Conservation (phyloP, 2,797 vertebrate genomes). For the Pipistrellus pipistrellus region DNA sequence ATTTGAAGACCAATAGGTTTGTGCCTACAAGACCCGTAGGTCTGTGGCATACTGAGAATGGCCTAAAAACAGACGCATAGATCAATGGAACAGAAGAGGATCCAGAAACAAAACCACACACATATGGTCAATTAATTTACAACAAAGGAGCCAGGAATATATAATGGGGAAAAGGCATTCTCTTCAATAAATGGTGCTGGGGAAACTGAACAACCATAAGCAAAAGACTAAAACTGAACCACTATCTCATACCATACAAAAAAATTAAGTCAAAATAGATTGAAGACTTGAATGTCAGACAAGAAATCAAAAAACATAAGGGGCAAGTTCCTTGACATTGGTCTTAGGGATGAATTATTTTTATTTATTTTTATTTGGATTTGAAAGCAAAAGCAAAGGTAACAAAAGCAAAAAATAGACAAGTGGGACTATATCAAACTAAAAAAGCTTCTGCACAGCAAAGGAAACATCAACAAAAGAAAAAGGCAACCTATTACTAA, state of each 20-base stretch:
- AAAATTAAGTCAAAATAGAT: neutral
- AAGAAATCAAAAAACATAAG: neutral
- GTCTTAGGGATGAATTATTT: too few relatives aligned
- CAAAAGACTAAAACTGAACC: neutral
- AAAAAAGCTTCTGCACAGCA: neutral
- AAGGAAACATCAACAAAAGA: neutral
- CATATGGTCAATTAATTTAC: neutral
- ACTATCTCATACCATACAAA: neutral
- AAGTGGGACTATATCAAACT: neutral
- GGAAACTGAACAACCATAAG: neutral
- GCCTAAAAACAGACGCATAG: neutral
- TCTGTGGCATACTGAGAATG: neutral
- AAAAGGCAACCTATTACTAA: neutral
- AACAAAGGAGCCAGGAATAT: neutral
- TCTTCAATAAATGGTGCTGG: neutral
- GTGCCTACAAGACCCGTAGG: neutral
- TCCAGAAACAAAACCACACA: neutral
- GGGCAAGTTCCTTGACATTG: neutral
- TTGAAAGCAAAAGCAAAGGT: neutral
- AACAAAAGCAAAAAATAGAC: neutral
- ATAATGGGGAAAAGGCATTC: neutral
- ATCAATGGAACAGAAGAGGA: neutral
- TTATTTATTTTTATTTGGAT: neutral
- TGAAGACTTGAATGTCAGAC: neutral
- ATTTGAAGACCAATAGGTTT: neutral